These are phyloP conservation scores for Sebastes steindachneri DNA, from an alignment of 2,797 vertebrate genomes.

Conservation along the genomic window DNA sequence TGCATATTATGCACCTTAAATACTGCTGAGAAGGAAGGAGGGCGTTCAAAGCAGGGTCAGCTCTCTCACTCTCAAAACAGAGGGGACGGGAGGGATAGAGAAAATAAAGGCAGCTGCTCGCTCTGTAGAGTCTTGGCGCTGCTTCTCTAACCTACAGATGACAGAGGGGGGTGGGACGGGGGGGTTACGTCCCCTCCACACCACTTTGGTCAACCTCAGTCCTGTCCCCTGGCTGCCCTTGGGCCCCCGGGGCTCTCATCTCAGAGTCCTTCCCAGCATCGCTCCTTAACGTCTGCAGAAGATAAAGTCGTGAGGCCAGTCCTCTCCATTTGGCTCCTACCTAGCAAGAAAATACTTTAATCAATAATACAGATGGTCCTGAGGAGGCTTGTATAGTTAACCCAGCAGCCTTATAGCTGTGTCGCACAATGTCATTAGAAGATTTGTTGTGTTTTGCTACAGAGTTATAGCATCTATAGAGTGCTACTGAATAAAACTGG, in stretches of 20 bases:
- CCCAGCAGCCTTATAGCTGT: slow-evolving; percentile 42
- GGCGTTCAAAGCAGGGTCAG: slow-evolving; percentile 55
- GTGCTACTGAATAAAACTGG: slow-evolving; percentile 16
- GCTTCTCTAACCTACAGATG: slow-evolving; percentile 71
- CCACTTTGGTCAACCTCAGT: slow-evolving; percentile 60
- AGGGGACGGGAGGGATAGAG: slow-evolving; percentile 38
- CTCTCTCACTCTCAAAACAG: slow-evolving; percentile 51
- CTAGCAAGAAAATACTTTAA: slow-evolving; percentile 67
- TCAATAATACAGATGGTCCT: slow-evolving; percentile 70
- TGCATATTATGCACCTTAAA: slow-evolving; percentile 66
- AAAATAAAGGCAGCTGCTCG: slow-evolving; percentile 85
- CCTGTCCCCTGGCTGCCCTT: slow-evolving; percentile 77
- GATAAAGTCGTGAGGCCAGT: slow-evolving; percentile 53
- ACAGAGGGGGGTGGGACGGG: slow-evolving; percentile 15
- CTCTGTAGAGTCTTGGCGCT: slow-evolving; percentile 80
- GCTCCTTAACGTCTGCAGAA: slow-evolving; percentile 41
- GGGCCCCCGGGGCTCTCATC: slow-evolving; percentile 58
- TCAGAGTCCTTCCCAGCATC: slow-evolving; percentile 54
- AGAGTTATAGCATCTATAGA: slow-evolving; percentile 29
- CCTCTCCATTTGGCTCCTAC: slow-evolving; percentile 53
- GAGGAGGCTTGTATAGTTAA: slow-evolving; percentile 52
- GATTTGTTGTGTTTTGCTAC: slow-evolving; percentile 41
- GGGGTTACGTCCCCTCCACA: slow-evolving; percentile 33
- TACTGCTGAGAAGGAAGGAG: slow-evolving; percentile 44
- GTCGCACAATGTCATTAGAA: slow-evolving; percentile 48